Evolutionary conservation across 1,140 invertebrate species (phyloP).

Genomic region (Euwallacea similis): DNA sequence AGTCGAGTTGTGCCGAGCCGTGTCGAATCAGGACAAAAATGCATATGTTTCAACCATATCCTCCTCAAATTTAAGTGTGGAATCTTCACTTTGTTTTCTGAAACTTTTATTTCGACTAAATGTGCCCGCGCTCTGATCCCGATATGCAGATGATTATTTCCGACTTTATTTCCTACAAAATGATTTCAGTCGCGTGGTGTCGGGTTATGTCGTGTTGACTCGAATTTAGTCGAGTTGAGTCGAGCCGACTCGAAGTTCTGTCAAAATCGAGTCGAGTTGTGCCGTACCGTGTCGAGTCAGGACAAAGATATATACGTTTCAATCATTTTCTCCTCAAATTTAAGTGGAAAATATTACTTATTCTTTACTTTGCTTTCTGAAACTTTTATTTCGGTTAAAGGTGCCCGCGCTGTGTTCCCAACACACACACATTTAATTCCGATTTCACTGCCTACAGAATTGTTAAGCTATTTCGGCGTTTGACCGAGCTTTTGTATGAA

Average conservation of each 20-base stretch:
- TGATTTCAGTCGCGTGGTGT: no score
- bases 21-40: constrained; percentile 39
- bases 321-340: constrained; percentile 42
- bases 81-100: no score
- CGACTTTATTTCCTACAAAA: background rate
- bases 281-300: constrained; percentile 2
- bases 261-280: no score
- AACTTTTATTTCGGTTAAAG: constrained; percentile 45
- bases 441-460: background rate
- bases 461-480: constrained; percentile 6
- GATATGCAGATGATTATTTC: constrained; percentile 7
- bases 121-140: constrained; percentile 34
- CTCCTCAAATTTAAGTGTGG: constrained; percentile 41
- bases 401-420: constrained; percentile 31
- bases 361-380: no score
- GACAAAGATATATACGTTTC: constrained; percentile 45
- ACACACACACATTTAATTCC: constrained; percentile 12
- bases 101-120: constrained; percentile 44
- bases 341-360: no score
- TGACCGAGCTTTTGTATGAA: background rate
- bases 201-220: no score
- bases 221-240: no score
- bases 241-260: no score
- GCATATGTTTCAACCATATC: constrained; percentile 45
- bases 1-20: no score